Evolutionary conservation across 2,888 invertebrate genomes (phyloP).

Genomic region (Megamerina dolium): DNA sequence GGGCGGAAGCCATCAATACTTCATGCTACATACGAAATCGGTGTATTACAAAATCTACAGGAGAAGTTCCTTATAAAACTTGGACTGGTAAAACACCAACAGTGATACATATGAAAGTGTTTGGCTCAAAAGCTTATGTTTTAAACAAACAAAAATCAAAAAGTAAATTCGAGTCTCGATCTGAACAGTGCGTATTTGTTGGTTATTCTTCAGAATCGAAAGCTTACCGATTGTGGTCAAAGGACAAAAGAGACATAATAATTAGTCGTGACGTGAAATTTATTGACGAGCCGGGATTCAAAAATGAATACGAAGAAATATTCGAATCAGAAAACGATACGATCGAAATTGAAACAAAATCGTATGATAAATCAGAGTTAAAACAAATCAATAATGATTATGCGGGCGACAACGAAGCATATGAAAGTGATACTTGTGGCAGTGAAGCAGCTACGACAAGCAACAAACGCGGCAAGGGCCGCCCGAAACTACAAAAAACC

Average conservation of each 20-base stretch:
- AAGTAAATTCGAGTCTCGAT: slow-evolving; percentile 15
- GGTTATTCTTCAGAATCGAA: slow-evolving; percentile 18
- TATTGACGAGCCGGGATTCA: slow-evolving; percentile 13
- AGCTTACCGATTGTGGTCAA: slow-evolving; percentile 18
- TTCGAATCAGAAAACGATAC: slow-evolving; percentile 8
- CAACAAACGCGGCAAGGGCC: slow-evolving; percentile 16
- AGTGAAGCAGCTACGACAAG: too few relatives aligned
- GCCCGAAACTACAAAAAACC: slow-evolving; percentile 11
- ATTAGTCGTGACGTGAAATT: slow-evolving; percentile 20
- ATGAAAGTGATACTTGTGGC: too few relatives aligned
- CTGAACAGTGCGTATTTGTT: slow-evolving; percentile 14
- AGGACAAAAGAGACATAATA: slow-evolving; percentile 10
- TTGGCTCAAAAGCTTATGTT: slow-evolving; percentile 10
- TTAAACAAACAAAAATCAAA: too few relatives aligned
- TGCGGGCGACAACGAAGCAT: not conserved
- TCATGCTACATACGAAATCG: slow-evolving; percentile 18
- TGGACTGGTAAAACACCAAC: slow-evolving; percentile 13
- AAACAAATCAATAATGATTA: slow-evolving; percentile 1
- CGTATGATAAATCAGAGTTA: slow-evolving; percentile 2
- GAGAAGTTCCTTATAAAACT: slow-evolving; percentile 12
- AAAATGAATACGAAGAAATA: slow-evolving; percentile 13
- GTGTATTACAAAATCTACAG: slow-evolving; percentile 13
- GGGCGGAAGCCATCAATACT: slow-evolving; percentile 17
- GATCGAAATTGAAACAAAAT: slow-evolving; percentile 10
- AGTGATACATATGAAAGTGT: slow-evolving; percentile 11